Evolutionary conservation across 2,113 vertebrate genomes (phyloP).

Genomic region (Pipa parva): DNA sequence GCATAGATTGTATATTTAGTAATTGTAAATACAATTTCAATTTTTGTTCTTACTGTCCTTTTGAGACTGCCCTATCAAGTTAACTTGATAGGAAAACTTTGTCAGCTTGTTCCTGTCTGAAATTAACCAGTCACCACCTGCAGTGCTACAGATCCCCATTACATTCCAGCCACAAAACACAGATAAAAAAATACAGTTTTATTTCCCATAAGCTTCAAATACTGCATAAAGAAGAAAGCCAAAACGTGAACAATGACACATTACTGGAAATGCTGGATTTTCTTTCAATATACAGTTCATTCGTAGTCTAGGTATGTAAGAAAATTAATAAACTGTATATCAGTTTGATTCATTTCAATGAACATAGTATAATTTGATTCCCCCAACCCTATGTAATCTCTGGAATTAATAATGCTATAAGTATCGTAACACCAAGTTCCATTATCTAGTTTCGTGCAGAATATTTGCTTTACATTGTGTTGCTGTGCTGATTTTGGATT

Average conservation of each 20-base stretch:
- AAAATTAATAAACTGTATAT: background rate
- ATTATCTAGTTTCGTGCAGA: constrained; percentile 34
- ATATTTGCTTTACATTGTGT: constrained; percentile 46
- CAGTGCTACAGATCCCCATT: too few relatives aligned
- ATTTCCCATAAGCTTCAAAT: too few relatives aligned
- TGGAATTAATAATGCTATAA: constrained; percentile 46
- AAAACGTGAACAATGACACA: background rate
- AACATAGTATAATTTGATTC: constrained; percentile 49
- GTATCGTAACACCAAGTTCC: constrained; percentile 42
- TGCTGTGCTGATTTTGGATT: constrained; percentile 41
- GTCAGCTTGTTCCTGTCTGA: too few relatives aligned
- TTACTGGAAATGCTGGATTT: background rate
- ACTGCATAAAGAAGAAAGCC: too few relatives aligned
- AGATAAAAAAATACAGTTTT: too few relatives aligned
- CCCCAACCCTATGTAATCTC: constrained; percentile 44
- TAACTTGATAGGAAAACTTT: too few relatives aligned
- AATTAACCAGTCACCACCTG: too few relatives aligned
- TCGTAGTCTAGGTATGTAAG: background rate
- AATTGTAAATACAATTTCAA: too few relatives aligned
- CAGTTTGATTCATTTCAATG: constrained; percentile 49
- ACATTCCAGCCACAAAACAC: too few relatives aligned
- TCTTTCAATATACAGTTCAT: background rate
- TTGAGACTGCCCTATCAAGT: too few relatives aligned
- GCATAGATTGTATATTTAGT: too few relatives aligned
- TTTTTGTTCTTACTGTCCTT: too few relatives aligned